These are phyloP conservation scores for Coleophora flavipennella DNA, from an alignment of 2,888 invertebrate species.

Conservation along the genomic window DNA sequence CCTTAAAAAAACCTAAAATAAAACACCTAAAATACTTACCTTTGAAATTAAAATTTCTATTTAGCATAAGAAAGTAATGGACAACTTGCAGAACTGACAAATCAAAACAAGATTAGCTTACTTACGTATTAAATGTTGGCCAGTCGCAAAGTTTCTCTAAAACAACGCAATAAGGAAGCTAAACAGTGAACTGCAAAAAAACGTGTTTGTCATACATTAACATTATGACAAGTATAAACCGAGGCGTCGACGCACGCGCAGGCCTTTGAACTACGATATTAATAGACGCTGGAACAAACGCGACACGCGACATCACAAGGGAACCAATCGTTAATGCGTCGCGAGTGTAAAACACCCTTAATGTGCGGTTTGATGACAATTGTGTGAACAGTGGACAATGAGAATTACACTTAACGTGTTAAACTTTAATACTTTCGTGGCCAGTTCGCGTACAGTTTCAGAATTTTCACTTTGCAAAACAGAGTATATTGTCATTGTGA, in stretches of 20 bases:
- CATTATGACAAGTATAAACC: constrained; percentile 10
- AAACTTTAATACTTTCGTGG: too few species aligned
- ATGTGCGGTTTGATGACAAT: constrained; percentile 29
- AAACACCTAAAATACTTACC: too few species aligned
- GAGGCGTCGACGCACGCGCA: constrained; percentile 23
- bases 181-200: not conserved
- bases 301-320: constrained; percentile 41
- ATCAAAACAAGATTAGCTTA: too few species aligned
- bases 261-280: constrained; percentile 41
- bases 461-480: too few species aligned
- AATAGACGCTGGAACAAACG: constrained; percentile 34
- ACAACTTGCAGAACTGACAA: too few species aligned
- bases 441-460: too few species aligned
- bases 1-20: too few species aligned
- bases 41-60: too few species aligned
- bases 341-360: constrained; percentile 31
- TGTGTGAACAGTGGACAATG: constrained; percentile 17
- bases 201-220: constrained; percentile 1
- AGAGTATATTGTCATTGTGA: too few species aligned
- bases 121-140: too few species aligned
- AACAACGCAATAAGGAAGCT: not conserved
- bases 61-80: too few species aligned
- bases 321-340: constrained; percentile 32
- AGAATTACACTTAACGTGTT: constrained; percentile 9
- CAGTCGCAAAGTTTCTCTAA: too few species aligned